A percentile compares a stretch with the other conserved stretches of the same genome.
Conservation (phyloP, 2,113 vertebrate genomes). For the Hiodon alosoides region DNA sequence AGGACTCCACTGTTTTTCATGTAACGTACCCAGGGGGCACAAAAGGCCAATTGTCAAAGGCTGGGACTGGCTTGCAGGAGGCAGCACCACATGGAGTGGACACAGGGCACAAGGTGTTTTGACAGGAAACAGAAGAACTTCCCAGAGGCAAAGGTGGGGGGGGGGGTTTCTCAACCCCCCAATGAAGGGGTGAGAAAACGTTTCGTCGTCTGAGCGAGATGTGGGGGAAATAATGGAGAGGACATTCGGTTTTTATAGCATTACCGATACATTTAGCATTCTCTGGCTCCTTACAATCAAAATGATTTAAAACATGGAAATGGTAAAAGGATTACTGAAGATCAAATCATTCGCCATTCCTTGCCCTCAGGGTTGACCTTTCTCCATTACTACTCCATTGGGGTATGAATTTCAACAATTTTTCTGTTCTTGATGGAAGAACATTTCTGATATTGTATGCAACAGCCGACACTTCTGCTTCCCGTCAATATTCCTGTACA, state of each 20-base stretch:
- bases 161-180: conserved; percentile 6
- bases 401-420: too few relatives aligned
- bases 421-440: too few relatives aligned
- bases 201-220: background rate
- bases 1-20: conserved; percentile 44
- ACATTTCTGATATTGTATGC: too few relatives aligned
- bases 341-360: too few relatives aligned
- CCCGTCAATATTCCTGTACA: too few relatives aligned
- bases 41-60: conserved; percentile 32
- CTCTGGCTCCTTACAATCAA: too few relatives aligned
- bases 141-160: conserved; percentile 24
- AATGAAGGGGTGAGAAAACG: conserved; percentile 5
- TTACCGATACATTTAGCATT: background rate
- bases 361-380: too few relatives aligned
- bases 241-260: background rate
- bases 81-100: conserved; percentile 23
- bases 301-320: too few relatives aligned
- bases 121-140: conserved; percentile 29
- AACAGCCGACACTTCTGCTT: too few relatives aligned
- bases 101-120: conserved; percentile 27
- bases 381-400: too few relatives aligned
- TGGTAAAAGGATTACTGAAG: too few relatives aligned
- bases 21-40: conserved; percentile 25
- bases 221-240: background rate
- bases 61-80: conserved; percentile 15